These are phyloP conservation scores for Amblyjoppa fuscipennis DNA, from an alignment of 2,888 invertebrate species.

Conservation along the genomic window DNA sequence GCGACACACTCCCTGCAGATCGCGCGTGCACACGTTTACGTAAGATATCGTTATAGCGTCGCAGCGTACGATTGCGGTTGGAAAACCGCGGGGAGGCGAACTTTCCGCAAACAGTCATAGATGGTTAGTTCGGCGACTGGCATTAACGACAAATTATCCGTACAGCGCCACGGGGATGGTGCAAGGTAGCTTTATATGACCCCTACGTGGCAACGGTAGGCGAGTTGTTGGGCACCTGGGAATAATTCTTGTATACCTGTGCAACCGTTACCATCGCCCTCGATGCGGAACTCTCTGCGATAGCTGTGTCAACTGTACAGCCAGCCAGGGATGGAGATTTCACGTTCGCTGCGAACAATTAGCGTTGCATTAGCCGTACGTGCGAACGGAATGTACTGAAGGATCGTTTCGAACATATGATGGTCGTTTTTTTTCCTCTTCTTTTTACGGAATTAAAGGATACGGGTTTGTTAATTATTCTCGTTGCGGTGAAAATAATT, in stretches of 20 bases:
- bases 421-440: not conserved
- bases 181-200: not conserved
- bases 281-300: slow-evolving; percentile 16
- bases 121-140: slow-evolving; percentile 39
- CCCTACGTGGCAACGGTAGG: not conserved
- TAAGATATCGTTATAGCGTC: slow-evolving; percentile 36
- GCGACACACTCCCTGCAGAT: slow-evolving; percentile 4
- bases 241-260: slow-evolving; percentile 17
- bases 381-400: not conserved
- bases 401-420: not conserved
- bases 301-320: not conserved
- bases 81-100: slow-evolving; percentile 45
- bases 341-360: not conserved
- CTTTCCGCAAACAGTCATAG: slow-evolving; percentile 57
- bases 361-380: not conserved
- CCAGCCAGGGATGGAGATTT: not conserved
- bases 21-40: not conserved
- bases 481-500: too few relatives aligned
- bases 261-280: not conserved
- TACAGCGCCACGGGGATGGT: slow-evolving; percentile 7
- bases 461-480: not conserved
- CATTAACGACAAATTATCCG: slow-evolving; percentile 56
- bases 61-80: slow-evolving; percentile 11
- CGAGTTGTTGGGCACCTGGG: slow-evolving; percentile 20
- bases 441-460: not conserved